Evolutionary conservation across 2,797 vertebrate species (phyloP), one percentile per base, ranked within the genome.

Genomic region (Megalops cyprinoides): DNA sequence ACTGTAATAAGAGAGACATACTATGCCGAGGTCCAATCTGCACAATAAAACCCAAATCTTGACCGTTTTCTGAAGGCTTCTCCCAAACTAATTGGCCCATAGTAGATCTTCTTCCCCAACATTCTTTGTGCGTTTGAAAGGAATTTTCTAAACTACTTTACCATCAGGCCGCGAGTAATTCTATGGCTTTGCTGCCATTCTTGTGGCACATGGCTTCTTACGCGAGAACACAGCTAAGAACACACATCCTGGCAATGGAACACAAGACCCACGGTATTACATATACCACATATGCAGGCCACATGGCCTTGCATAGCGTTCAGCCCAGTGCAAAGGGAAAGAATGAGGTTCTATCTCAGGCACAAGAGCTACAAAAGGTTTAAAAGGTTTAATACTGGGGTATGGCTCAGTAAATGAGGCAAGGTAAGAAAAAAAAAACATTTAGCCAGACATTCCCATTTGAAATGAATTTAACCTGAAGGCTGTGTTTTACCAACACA

Each of bases 191-290:
- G 65, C 65, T 39, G 34, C 20, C 34, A 39, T 69, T 37, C 31
- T 65, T 62, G 39, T 28, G 42, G 42, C 77, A 37, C 77, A 37
- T 3, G 53, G 51, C 44, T 65, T 23, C 56, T 34, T 23, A 48
- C 6, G 42, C 25, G 31, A 28, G 25, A 78, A 18, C 31, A n/a
- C 31, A 25, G 34, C 62, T 65, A 49, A 39, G 48, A 23, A 39
- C 51, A 49, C 49, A 39, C 12, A 20, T 55, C 79, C 79, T 80
- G 79, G 60, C 79, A 44, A 37, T 46, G 23, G 42, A 25, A 46
- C 31, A 46, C 62, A 23, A n/a, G 15, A 25, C 28, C 60, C 60
- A 6, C 18, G 31, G 28, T 37, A 37, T 12, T 4, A 12, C 28
- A 18, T 37, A 65, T 6, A 34, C 10, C 28, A 37, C 60, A 65